A percentile compares a stretch with the other conserved stretches of the same genome.
These are phyloP conservation scores for Acromyrmex heyeri DNA, from an alignment of 1,140 invertebrate species.

Conservation along the genomic window DNA sequence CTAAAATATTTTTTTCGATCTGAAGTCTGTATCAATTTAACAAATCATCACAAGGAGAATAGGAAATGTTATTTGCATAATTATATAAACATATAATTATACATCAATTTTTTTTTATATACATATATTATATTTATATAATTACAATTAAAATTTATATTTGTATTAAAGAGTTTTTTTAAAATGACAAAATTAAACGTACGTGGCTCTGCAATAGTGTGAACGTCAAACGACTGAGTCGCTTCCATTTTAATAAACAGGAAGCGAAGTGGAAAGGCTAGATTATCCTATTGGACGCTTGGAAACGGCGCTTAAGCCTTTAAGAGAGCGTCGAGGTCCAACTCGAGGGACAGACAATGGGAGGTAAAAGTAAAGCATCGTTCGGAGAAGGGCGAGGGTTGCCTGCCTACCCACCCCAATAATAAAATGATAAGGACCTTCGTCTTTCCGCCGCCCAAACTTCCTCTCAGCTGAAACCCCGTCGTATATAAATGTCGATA, in stretches of 20 bases:
- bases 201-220: not conserved
- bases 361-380: conserved; percentile 78
- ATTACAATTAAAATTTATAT: not conserved
- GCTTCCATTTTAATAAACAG: conserved; percentile 15
- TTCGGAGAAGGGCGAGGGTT: conserved; percentile 75
- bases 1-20: not conserved
- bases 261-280: conserved; percentile 40
- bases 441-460: conserved; percentile 63
- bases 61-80: not conserved
- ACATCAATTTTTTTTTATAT: no score
- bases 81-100: not conserved
- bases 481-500: conserved; percentile 82
- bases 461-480: conserved; percentile 24
- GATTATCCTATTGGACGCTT: conserved; percentile 73
- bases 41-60: not conserved
- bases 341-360: conserved; percentile 70
- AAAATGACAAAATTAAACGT: not conserved
- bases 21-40: not conserved
- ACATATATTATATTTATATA: not conserved
- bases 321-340: conserved; percentile 52
- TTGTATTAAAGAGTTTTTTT: not conserved
- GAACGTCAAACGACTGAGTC: not conserved
- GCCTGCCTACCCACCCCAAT: conserved; percentile 72
- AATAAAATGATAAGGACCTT: conserved; percentile 82
- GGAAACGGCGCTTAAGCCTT: conserved; percentile 74